Evolutionary conservation across 2,888 invertebrate species (phyloP), one percentile per base, ranked within the genome.

Genomic region (Odontomyia ornata): DNA sequence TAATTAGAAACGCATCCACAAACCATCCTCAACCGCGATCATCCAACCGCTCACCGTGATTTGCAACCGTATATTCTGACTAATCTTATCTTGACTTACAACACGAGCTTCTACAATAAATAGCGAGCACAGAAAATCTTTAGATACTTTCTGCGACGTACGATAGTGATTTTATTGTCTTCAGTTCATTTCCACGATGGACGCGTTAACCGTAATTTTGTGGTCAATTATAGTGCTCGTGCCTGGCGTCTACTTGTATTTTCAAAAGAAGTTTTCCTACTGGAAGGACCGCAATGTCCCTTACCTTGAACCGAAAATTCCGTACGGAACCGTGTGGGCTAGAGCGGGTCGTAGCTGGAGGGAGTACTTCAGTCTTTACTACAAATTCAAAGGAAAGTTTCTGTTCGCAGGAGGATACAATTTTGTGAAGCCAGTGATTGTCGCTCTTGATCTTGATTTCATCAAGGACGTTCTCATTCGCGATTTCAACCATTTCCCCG

Each of bases 201-300:
- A 69, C 1, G 23, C n/a, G 11, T 25, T 47, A 47, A 47, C 69
- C 11, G 11, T 69, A 13, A 25, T 47, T 47, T 46, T 69, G 47
- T 69, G 46, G 27, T 13, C 23, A 25, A 47, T 73, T 4, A 60
- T 73, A 15, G 60, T 25, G n/a, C 9, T 73, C 3, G 18, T 73
- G 1, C 25, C 73, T n/a, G 43, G 4, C 1, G 21, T 57, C 1
- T 73, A 60, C 30, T 60, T 73, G 1, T 73, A 21, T 27, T 73
- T 57, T 36, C n/a, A 57, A 21, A 21, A 43, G 21, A 57, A 57
- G 36, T 60, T 13, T 36, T 57, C 73, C 5, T 73, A 73, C 28
- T 73, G 73, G 73, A 73, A 73, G 57, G 60, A 73, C 36, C 73
- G 73, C 30, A 52, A 52, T 0, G 73, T 73, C 15, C 73, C 73